phyloP scores from a whole-genome alignment of 2,797 vertebrate species.

The Premnoplex brunnescens region DNA sequence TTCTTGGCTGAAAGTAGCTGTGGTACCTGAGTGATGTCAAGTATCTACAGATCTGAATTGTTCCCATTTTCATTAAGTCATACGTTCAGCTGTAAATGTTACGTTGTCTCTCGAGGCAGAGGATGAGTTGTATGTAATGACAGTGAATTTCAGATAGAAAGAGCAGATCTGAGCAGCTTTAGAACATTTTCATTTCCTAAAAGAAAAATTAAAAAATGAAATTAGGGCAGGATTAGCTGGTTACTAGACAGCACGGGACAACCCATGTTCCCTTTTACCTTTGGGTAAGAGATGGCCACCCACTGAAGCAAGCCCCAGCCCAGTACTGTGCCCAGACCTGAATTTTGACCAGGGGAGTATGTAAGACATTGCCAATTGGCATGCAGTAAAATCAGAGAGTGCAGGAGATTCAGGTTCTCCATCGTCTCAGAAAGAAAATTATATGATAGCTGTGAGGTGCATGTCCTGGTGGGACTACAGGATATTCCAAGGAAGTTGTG shows the following conservation, averaged over 20 bases:
- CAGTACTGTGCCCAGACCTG: background rate
- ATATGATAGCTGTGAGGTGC: background rate
- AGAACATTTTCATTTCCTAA: background rate
- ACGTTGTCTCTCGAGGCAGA: background rate
- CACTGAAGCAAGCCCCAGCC: background rate
- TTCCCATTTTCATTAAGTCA: background rate
- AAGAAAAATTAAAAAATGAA: background rate
- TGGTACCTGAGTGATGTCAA: background rate
- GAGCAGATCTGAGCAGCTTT: background rate
- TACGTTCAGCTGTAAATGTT: constrained; percentile 4
- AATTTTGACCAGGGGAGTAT: background rate
- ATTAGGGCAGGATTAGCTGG: background rate
- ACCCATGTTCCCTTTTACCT: background rate
- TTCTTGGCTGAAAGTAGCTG: background rate
- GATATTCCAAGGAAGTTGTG: background rate
- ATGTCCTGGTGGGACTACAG: background rate
- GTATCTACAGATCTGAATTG: background rate
- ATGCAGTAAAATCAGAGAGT: background rate
- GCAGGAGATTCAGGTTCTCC: background rate
- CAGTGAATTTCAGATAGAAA: background rate
- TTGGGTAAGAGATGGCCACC: background rate
- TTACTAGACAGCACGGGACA: background rate
- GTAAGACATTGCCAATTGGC: background rate
- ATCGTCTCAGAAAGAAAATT: background rate
- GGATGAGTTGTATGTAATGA: background rate